phyloP scores from a whole-genome alignment of 2,797 vertebrate genomes.

The Neostethus bicornis region DNA sequence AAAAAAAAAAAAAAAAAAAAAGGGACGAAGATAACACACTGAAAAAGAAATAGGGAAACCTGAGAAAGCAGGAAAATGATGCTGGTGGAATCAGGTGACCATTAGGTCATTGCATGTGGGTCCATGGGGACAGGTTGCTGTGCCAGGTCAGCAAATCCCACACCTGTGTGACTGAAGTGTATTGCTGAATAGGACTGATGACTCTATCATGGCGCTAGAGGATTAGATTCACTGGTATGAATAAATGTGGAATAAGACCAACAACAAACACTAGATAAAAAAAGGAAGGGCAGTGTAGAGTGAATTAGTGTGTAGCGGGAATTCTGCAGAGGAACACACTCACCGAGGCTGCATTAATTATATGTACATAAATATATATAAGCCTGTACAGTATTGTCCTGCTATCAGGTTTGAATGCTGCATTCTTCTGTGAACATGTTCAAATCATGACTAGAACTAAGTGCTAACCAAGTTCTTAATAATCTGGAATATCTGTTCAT shows the following conservation, averaged over 20 bases:
- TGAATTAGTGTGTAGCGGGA: conserved; percentile 33
- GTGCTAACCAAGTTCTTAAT: conserved; percentile 77
- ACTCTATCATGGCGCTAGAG: conserved; percentile 57
- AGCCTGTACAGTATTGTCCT: conserved; percentile 44
- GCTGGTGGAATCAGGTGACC: conserved; percentile 65
- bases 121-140: conserved; percentile 49
- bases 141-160: conserved; percentile 76
- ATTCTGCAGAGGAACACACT: conserved; percentile 14
- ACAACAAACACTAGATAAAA: conserved; percentile 51
- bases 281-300: conserved; percentile 37
- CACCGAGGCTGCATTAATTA: conserved; percentile 19
- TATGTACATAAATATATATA: conserved; percentile 51
- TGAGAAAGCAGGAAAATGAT: conserved; percentile 17
- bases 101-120: conserved; percentile 71
- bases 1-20: not conserved
- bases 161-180: conserved; percentile 71
- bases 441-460: conserved; percentile 64
- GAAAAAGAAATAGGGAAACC: conserved; percentile 21
- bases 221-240: conserved; percentile 44
- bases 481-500: conserved; percentile 74
- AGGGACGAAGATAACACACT: conserved; percentile 4
- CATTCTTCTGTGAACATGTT: conserved; percentile 33
- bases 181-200: conserved; percentile 66
- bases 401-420: conserved; percentile 40
- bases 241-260: conserved; percentile 44